Evolutionary conservation across 2,113 vertebrate genomes (phyloP).

Genomic region (Garra rufa): DNA sequence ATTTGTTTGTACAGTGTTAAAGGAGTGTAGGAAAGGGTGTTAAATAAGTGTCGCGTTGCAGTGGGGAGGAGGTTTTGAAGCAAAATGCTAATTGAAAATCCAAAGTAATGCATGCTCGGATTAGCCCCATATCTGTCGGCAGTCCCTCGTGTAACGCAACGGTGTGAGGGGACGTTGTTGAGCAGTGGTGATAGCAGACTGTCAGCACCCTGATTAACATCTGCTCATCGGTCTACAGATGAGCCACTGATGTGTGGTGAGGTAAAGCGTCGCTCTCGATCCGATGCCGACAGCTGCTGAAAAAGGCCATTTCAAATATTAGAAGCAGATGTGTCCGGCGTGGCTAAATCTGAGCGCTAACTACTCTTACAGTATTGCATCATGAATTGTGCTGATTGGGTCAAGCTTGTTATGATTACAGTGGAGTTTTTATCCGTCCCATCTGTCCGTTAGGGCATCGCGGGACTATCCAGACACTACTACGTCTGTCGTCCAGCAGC

Average conservation of each 20-base stretch:
- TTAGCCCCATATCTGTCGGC: constrained; percentile 15
- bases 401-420: constrained; percentile 55
- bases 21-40: constrained; percentile 26
- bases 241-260: constrained; percentile 60
- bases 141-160: constrained; percentile 14
- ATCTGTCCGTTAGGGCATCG: constrained; percentile 57
- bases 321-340: constrained; percentile 69
- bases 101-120: not conserved
- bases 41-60: not conserved
- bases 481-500: not conserved
- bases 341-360: constrained; percentile 57
- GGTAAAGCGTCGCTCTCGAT: constrained; percentile 71
- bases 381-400: constrained; percentile 52
- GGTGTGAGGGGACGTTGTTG: constrained; percentile 54
- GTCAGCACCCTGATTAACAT: constrained; percentile 65
- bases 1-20: constrained; percentile 33
- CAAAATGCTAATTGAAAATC: constrained; percentile 13
- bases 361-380: constrained; percentile 56
- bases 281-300: constrained; percentile 69
- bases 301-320: constrained; percentile 71
- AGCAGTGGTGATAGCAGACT: constrained; percentile 56
- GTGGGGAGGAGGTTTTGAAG: not conserved
- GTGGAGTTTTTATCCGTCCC: constrained; percentile 53
- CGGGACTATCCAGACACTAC: not conserved
- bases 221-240: constrained; percentile 64